These are phyloP conservation scores for Orientallactaga sibirica DNA, from an alignment of 2,797 vertebrate genomes.

Conservation along the genomic window DNA sequence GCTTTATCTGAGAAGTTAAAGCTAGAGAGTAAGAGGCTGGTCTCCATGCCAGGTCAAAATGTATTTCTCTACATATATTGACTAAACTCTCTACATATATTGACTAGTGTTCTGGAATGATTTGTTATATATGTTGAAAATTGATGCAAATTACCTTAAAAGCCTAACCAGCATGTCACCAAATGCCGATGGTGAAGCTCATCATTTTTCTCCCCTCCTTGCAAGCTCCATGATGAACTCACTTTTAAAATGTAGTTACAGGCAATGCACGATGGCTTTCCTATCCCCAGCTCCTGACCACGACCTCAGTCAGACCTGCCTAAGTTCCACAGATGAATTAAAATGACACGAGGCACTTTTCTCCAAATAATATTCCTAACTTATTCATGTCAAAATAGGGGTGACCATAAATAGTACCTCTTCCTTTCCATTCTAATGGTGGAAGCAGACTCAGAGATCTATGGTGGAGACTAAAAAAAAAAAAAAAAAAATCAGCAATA, in stretches of 20 bases:
- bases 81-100: background rate
- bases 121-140: background rate
- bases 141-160: background rate
- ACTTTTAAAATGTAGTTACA: background rate
- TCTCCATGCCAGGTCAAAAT: background rate
- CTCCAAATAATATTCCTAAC: background rate
- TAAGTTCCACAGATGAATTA: background rate
- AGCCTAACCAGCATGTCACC: background rate
- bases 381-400: background rate
- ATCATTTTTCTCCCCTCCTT: background rate
- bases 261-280: background rate
- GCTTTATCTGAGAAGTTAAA: slow-evolving; percentile 24
- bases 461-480: background rate
- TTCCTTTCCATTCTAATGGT: background rate
- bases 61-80: background rate
- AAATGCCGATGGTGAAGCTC: background rate
- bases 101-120: background rate
- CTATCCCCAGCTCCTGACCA: background rate
- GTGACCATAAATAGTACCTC: background rate
- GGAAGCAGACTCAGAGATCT: background rate
- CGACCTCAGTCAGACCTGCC: background rate
- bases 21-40: background rate
- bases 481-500: background rate
- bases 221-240: background rate
- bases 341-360: background rate